phyloP scores from a whole-genome alignment of 2,888 invertebrate genomes.

The Acleris laterana region DNA sequence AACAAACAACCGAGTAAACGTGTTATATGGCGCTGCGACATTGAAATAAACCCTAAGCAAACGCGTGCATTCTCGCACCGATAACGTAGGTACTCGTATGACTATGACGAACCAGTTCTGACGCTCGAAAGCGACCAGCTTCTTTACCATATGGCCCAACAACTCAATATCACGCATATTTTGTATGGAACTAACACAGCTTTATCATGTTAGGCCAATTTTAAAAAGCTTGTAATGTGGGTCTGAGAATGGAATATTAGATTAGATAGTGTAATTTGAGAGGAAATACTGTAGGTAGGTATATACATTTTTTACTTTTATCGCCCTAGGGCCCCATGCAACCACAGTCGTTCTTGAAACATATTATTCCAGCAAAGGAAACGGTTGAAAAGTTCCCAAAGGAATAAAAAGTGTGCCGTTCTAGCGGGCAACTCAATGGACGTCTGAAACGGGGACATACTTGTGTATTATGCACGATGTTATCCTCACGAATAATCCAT shows the following conservation, averaged over 20 bases:
- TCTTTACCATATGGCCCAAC: constrained; percentile 1
- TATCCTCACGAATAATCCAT: constrained; percentile 27
- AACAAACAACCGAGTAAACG: background rate
- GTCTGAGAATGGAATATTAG: too few relatives aligned
- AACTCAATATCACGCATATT: background rate
- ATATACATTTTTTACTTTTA: too few relatives aligned
- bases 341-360: background rate
- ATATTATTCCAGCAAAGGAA: constrained; percentile 7
- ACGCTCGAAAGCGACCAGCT: constrained; percentile 11
- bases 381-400: constrained; percentile 30
- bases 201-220: too few relatives aligned
- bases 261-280: too few relatives aligned
- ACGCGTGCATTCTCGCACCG: background rate
- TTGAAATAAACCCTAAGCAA: background rate
- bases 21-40: background rate
- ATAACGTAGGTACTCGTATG: background rate
- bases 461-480: constrained; percentile 26
- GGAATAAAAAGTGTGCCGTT: constrained; percentile 18
- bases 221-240: too few relatives aligned
- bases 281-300: too few relatives aligned
- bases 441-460: constrained; percentile 13
- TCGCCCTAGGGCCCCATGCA: background rate
- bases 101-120: background rate
- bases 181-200: too few relatives aligned
- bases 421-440: constrained; percentile 15